phyloP scores from a whole-genome alignment of 2,797 vertebrate genomes.

The Girardinus metallicus region DNA sequence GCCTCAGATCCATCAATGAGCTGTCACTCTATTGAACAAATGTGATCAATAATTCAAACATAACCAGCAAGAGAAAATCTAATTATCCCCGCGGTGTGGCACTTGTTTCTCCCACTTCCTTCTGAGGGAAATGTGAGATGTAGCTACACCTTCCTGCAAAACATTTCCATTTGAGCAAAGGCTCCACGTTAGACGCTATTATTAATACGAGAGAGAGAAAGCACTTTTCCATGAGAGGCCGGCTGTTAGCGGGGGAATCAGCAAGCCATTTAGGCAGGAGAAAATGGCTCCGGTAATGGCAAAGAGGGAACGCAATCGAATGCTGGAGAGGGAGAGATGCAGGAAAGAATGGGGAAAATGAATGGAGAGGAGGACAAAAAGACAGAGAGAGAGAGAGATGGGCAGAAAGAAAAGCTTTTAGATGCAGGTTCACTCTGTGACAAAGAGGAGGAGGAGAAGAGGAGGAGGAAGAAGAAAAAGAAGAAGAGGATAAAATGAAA shows the following conservation, averaged over 20 bases:
- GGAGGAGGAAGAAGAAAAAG: no score
- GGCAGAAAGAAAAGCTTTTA: conserved; percentile 36
- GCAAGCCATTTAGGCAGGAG: conserved; percentile 32
- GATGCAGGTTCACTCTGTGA: conserved; percentile 33
- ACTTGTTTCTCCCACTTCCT: conserved; percentile 37
- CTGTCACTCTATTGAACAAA: conserved; percentile 53
- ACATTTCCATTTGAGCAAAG: conserved; percentile 61
- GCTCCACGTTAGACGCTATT: conserved; percentile 54
- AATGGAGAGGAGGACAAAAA: conserved; percentile 37
- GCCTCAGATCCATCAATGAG: conserved; percentile 60
- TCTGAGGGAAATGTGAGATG: conserved; percentile 48
- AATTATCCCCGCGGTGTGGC: conserved; percentile 33
- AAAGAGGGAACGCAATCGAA: conserved; percentile 37
- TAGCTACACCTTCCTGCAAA: conserved; percentile 45
- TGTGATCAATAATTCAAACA: conserved; percentile 67
- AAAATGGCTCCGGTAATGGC: conserved; percentile 58
- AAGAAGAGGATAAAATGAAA: neutral
- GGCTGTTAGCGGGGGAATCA: conserved; percentile 35
- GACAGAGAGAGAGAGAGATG: conserved; percentile 16
- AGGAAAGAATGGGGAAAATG: conserved; percentile 18
- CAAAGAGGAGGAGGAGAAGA: conserved; percentile 22
- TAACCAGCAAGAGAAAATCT: conserved; percentile 36
- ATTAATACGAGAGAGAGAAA: conserved; percentile 42
- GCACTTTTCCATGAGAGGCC: conserved; percentile 55
- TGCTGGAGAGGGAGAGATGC: conserved; percentile 28